phyloP scores from a whole-genome alignment of 2,797 vertebrate species.

The Orestias chungarensis region DNA sequence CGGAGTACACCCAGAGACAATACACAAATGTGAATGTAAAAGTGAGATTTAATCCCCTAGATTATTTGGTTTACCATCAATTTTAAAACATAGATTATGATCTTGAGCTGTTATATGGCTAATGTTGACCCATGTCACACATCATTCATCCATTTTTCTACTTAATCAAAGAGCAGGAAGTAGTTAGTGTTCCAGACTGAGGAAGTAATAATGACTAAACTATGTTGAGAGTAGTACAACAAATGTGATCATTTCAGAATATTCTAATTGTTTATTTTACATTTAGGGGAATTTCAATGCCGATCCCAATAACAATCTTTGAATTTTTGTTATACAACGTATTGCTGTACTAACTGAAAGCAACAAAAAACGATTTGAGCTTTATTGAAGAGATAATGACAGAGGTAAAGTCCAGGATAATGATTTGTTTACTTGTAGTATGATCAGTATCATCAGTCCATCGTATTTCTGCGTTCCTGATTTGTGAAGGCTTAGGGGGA shows the following conservation, averaged over 20 bases:
- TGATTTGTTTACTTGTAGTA: no score
- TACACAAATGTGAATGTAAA: constrained; percentile 42
- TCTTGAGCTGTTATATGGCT: constrained; percentile 29
- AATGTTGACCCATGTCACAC: constrained; percentile 9
- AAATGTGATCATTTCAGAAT: neutral
- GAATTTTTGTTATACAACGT: neutral
- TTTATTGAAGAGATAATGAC: neutral
- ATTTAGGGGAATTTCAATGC: neutral
- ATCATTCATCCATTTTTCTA: constrained; percentile 31
- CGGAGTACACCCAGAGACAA: constrained; percentile 42
- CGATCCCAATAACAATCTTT: neutral
- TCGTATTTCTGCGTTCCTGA: neutral
- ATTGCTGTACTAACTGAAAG: neutral
- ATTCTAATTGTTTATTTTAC: neutral
- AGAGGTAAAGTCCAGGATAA: neutral
- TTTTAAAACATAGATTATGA: constrained; percentile 47
- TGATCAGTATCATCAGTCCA: neutral
- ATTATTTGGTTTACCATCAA: constrained; percentile 47
- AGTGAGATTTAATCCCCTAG: constrained; percentile 29
- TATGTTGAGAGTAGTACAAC: constrained; percentile 5
- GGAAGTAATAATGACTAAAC: constrained; percentile 21
- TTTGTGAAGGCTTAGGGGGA: neutral
- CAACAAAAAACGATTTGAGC: neutral
- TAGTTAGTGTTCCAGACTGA: constrained; percentile 13
- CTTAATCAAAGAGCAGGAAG: constrained; percentile 15